A percentile compares a stretch with the other conserved stretches of the same genome.
Conservation (phyloP, 2,113 vertebrate genomes). For the Salvelinus alpinus region DNA sequence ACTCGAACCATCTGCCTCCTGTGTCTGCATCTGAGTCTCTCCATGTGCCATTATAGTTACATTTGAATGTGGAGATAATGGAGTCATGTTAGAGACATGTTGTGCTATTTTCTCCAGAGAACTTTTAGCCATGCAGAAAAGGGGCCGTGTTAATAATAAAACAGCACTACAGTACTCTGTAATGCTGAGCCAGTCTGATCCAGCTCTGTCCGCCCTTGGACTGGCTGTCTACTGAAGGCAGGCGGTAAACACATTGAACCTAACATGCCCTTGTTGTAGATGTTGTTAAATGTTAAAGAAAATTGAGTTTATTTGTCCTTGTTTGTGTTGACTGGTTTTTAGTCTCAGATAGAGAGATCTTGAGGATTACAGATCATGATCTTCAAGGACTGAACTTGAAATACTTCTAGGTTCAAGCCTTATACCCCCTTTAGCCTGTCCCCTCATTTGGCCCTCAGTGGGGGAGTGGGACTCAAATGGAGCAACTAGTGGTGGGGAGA, state of each 20-base stretch:
- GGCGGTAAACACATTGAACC: not conserved
- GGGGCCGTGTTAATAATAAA: constrained; percentile 19
- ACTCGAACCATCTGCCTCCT: too few relatives aligned
- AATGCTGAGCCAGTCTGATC: not conserved
- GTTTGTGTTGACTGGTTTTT: not conserved
- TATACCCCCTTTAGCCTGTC: not conserved
- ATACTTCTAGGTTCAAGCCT: not conserved
- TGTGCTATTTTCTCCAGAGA: constrained; percentile 16
- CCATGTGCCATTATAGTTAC: too few relatives aligned
- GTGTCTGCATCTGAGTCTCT: too few relatives aligned
- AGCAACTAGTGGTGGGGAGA: too few relatives aligned
- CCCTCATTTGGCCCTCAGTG: too few relatives aligned
- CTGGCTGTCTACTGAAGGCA: not conserved
- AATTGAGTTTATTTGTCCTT: not conserved
- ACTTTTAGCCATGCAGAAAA: not conserved
- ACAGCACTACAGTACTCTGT: not conserved
- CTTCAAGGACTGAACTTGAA: not conserved
- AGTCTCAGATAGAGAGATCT: not conserved
- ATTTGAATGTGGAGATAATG: too few relatives aligned
- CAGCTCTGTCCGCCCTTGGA: not conserved
- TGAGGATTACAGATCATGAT: not conserved
- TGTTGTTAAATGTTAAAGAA: not conserved
- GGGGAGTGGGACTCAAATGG: too few relatives aligned
- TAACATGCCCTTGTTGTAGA: not conserved
- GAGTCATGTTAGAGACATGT: not conserved